Base-by-base conservation (phyloP, 2,113 vertebrate genomes). In the Alces alces region DNA sequence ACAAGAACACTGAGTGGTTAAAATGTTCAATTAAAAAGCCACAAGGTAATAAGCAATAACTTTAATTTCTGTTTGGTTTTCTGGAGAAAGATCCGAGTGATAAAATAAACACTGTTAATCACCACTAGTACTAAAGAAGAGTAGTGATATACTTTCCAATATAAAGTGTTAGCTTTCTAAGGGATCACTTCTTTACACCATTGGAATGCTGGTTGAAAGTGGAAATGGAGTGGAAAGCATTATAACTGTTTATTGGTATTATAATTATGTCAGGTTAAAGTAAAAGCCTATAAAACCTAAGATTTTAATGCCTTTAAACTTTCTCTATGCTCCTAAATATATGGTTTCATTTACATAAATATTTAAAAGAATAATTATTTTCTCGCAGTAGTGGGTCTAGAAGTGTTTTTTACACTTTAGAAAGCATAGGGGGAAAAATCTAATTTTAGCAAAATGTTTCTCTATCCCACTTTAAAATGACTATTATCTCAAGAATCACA, bases 31-130 rank as follows among this genome's bases (percentile, higher is more conserved):
- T 52, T 90, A 87, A 93, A 3, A 80, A 78, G 58, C 92, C 66
- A 50, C 57, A 96, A 96, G 86, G 57, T 86, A 91, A 89, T 50
- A 92, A 64, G 28, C 52, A 50, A 82, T 92, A 15, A n/a, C 43
- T 86, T 97, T 88, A 36, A 60, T 73, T 90, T 97, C 54, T 55
- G 36, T 94, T 95, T 89, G 60, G 5, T 93, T 95, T 96, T 91
- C 79, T 82, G 47, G 33, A 78, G n/a, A 94, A 94, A 90, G 30
- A 45, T 43, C 11, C 25, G n/a, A 36, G 27, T 39, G 61, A n/a
- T 61, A 94, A 91, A 82, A 52, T 86, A 70, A 64, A 21, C 28
- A 39, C n/a, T 79, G 30, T 33, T 93, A 17, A n/a, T 86, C 45
- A 66, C 60, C 15, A 15, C 93, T 78, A 78, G 13, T 85, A 85